Evolutionary conservation across 2,888 invertebrate species (phyloP).

Genomic region (Aleiodes testaceus): DNA sequence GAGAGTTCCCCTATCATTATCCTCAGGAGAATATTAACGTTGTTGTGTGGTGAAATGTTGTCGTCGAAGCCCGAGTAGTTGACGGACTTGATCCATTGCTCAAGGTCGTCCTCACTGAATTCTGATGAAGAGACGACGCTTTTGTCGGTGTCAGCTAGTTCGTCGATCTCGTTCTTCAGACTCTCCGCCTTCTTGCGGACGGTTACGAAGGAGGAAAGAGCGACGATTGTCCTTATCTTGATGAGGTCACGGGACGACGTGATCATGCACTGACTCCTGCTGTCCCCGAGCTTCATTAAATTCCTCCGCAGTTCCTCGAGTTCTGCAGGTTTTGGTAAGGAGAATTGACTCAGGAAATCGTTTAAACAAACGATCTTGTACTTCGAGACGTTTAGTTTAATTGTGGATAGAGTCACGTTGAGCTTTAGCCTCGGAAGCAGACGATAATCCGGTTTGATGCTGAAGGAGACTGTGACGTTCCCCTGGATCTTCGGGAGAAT

Average conservation of each 20-base stretch:
- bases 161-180: conserved; percentile 52
- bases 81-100: conserved; percentile 83
- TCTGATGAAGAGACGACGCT: conserved; percentile 79
- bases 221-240: conserved; percentile 59
- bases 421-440: conserved; percentile 83
- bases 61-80: conserved; percentile 89
- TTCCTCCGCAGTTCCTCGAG: conserved; percentile 54
- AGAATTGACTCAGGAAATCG: conserved; percentile 77
- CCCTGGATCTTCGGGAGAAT: conserved; percentile 81
- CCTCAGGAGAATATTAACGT: conserved; percentile 80
- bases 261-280: conserved; percentile 44
- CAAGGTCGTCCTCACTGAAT: conserved; percentile 82
- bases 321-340: conserved; percentile 67
- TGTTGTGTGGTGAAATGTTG: conserved; percentile 85
- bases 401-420: conserved; percentile 81
- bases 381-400: conserved; percentile 86
- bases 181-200: conserved; percentile 55
- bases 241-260: conserved; percentile 54
- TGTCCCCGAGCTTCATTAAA: conserved; percentile 48
- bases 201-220: conserved; percentile 60
- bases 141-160: conserved; percentile 62
- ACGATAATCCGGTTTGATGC: conserved; percentile 82
- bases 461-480: conserved; percentile 82
- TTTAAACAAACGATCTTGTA: conserved; percentile 79
- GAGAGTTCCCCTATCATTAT: conserved; percentile 81